Percentiles rank a stretch among this genome's conserved stretches.
Evolutionary conservation across 92 coral and sea anemone genomes (phyloP).

Genomic region (Paramuricea clavata): DNA sequence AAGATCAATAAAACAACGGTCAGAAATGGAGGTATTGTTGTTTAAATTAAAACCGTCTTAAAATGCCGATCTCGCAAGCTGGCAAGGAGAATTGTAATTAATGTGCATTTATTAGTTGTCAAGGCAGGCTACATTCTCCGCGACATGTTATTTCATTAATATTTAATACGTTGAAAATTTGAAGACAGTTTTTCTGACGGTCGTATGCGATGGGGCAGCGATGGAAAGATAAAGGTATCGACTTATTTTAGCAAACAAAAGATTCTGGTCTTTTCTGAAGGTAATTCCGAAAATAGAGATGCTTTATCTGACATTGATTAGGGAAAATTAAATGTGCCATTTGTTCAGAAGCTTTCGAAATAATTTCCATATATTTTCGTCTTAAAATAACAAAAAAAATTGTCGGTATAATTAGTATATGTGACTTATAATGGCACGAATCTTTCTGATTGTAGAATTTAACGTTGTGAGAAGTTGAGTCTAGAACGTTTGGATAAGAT

Average conservation of each 20-base stretch:
- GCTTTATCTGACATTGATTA: neutral
- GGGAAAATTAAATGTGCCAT: neutral
- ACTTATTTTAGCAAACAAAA: neutral
- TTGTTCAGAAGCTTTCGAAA: neutral
- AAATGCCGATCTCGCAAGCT: neutral
- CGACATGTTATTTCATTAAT: constrained; percentile 6
- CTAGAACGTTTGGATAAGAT: neutral
- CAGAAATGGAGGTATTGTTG: neutral
- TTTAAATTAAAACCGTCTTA: too few species aligned
- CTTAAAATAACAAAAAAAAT: neutral
- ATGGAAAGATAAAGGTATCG: neutral
- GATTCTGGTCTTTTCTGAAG: constrained; percentile 4
- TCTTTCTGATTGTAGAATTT: neutral
- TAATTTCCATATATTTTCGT: neutral
- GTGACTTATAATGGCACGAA: neutral
- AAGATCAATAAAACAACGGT: neutral
- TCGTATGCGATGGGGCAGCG: neutral
- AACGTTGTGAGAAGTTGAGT: neutral
- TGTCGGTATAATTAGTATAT: neutral
- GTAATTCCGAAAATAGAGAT: neutral
- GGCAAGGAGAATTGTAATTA: constrained; percentile 6
- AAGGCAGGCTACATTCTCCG: constrained; percentile 13
- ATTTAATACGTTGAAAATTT: neutral
- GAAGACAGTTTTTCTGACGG: neutral
- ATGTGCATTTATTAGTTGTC: constrained; percentile 6